phyloP scores from a whole-genome alignment of 2,797 vertebrate genomes.

The Crypturellus tataupa region DNA sequence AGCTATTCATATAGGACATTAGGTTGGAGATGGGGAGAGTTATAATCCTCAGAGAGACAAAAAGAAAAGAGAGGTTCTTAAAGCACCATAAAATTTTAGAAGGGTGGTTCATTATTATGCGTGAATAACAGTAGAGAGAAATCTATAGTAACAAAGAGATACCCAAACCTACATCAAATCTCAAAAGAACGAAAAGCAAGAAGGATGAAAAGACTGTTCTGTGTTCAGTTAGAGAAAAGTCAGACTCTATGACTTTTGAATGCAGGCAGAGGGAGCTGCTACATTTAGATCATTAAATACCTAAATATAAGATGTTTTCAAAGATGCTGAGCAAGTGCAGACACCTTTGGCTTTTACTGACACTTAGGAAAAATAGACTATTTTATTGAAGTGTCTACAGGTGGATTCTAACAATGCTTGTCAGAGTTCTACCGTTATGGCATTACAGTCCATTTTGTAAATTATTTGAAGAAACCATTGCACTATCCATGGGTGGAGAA shows the following conservation, averaged over 20 bases:
- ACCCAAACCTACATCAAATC: not conserved
- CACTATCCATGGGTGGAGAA: not conserved
- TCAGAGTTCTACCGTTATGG: not conserved
- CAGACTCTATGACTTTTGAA: not conserved
- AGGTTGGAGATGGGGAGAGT: not conserved
- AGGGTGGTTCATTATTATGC: not conserved
- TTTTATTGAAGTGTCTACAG: not conserved
- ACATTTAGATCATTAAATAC: slow-evolving; percentile 19
- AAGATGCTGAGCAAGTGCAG: not conserved
- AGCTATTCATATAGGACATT: not conserved
- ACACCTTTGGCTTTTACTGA: not conserved
- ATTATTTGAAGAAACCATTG: not conserved
- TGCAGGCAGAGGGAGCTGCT: not conserved
- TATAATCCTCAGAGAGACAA: not conserved
- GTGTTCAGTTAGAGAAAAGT: not conserved
- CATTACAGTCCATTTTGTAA: not conserved
- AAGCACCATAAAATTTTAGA: not conserved
- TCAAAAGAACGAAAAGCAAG: not conserved
- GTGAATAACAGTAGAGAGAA: not conserved
- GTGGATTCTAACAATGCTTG: not conserved
- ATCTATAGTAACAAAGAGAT: not conserved
- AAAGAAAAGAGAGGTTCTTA: not conserved
- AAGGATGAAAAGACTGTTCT: not conserved
- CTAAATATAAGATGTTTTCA: slow-evolving; percentile 36
- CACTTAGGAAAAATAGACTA: not conserved